Conservation (phyloP, 2,113 vertebrate genomes). For the Zosterops hypoxanthus region DNA sequence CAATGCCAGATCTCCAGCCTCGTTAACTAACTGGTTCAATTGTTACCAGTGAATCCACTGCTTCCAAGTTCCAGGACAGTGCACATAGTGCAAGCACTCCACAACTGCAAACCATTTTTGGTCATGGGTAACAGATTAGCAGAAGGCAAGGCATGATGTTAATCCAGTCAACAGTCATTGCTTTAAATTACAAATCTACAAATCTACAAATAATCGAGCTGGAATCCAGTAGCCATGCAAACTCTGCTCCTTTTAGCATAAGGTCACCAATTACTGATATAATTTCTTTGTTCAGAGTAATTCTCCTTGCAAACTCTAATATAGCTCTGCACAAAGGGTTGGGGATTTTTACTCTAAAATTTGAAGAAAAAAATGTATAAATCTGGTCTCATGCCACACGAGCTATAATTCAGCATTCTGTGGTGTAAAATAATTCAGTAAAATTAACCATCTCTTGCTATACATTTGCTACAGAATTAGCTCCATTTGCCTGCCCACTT, state of each 20-base stretch:
- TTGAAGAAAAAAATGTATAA: neutral
- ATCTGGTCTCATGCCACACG: neutral
- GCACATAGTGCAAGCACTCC: neutral
- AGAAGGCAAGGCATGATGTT: neutral
- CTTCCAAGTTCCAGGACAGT: neutral
- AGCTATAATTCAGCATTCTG: neutral
- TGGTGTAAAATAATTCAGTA: neutral
- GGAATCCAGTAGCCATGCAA: neutral
- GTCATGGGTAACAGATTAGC: neutral
- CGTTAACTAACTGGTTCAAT: neutral
- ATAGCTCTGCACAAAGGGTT: neutral
- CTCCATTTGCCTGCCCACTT: neutral
- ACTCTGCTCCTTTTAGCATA: neutral
- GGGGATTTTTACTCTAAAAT: neutral
- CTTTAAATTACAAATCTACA: neutral
- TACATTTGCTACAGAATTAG: conserved; percentile 10
- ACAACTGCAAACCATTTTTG: conserved; percentile 14
- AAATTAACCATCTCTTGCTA: neutral
- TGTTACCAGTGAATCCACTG: neutral
- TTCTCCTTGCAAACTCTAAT: neutral
- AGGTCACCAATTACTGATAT: neutral
- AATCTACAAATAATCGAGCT: neutral
- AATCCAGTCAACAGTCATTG: neutral
- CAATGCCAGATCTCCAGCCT: conserved; percentile 41
- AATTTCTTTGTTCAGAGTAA: neutral